Conservation (phyloP, 2,888 invertebrate genomes). For the Blera fallax region DNA sequence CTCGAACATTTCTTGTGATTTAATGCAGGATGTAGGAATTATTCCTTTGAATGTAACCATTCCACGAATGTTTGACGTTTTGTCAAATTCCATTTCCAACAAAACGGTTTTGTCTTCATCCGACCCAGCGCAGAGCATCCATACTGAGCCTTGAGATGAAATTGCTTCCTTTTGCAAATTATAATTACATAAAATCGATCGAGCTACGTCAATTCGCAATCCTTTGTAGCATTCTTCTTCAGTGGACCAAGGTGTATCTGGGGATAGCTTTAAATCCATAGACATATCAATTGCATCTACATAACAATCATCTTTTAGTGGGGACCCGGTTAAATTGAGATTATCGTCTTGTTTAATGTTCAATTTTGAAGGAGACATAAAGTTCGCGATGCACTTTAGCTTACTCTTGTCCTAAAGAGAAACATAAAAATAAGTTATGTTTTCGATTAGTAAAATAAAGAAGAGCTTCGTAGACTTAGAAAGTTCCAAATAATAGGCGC, state of each 20-base stretch:
- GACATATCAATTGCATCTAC: constrained; percentile 79
- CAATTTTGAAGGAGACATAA: constrained; percentile 72
- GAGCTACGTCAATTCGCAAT: constrained; percentile 75
- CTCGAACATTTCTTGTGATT: constrained; percentile 75
- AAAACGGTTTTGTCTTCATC: constrained; percentile 82
- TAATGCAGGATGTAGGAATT: constrained; percentile 74
- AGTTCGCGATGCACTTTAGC: constrained; percentile 8
- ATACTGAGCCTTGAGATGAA: constrained; percentile 78
- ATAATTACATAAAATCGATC: constrained; percentile 76
- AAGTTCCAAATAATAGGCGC: no score
- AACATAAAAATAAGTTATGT: not conserved
- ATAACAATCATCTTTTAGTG: constrained; percentile 79
- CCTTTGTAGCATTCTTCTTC: constrained; percentile 79
- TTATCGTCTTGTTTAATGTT: constrained; percentile 63
- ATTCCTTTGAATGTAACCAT: constrained; percentile 77
- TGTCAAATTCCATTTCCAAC: constrained; percentile 77
- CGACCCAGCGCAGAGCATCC: constrained; percentile 86
- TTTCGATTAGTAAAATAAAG: not conserved
- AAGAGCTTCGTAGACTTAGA: no score
- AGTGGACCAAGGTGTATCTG: constrained; percentile 77
- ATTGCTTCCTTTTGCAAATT: constrained; percentile 75
- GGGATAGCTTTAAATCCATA: constrained; percentile 74
- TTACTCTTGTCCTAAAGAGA: constrained; percentile 25
- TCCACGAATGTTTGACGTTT: constrained; percentile 76
- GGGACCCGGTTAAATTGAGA: constrained; percentile 80